Evolutionary conservation across 2,888 invertebrate genomes (phyloP).

Genomic region (Andrena praecox): DNA sequence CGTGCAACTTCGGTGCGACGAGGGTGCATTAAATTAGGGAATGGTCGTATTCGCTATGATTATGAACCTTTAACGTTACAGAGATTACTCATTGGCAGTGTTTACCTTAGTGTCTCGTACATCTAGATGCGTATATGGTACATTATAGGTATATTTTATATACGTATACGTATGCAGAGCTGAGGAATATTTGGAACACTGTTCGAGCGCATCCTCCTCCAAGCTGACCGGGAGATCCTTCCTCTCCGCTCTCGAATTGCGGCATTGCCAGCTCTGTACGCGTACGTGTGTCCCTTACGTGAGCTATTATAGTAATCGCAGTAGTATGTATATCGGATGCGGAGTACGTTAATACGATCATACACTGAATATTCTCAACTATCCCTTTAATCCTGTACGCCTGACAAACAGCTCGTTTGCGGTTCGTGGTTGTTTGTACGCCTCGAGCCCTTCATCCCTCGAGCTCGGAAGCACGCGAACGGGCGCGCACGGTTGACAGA

Average conservation of each 20-base stretch:
- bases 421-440: slow-evolving; percentile 14
- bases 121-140: slow-evolving; percentile 69
- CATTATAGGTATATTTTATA: slow-evolving; percentile 56
- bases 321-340: slow-evolving; percentile 27
- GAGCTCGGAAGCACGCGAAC: slow-evolving; percentile 20
- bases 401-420: neutral
- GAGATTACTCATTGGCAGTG: slow-evolving; percentile 68
- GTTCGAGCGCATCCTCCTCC: slow-evolving; percentile 10
- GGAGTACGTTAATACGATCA: slow-evolving; percentile 25
- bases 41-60: slow-evolving; percentile 64
- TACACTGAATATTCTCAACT: slow-evolving; percentile 23
- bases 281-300: slow-evolving; percentile 10
- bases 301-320: slow-evolving; percentile 30
- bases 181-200: slow-evolving; percentile 45
- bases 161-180: slow-evolving; percentile 50
- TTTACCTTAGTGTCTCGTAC: slow-evolving; percentile 63
- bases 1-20: slow-evolving; percentile 37
- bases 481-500: neutral
- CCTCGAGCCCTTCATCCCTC: neutral
- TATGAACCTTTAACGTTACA: slow-evolving; percentile 63
- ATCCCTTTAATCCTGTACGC: slow-evolving; percentile 10
- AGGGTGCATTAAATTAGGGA: slow-evolving; percentile 62
- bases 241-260: neutral
- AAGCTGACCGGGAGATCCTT: neutral
- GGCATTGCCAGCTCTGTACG: slow-evolving; percentile 24